Percentiles rank a stretch among this genome's conserved stretches.
These are phyloP conservation scores for Odocoileus hemionus DNA, from an alignment of 2,113 vertebrate genomes.

Conservation along the genomic window DNA sequence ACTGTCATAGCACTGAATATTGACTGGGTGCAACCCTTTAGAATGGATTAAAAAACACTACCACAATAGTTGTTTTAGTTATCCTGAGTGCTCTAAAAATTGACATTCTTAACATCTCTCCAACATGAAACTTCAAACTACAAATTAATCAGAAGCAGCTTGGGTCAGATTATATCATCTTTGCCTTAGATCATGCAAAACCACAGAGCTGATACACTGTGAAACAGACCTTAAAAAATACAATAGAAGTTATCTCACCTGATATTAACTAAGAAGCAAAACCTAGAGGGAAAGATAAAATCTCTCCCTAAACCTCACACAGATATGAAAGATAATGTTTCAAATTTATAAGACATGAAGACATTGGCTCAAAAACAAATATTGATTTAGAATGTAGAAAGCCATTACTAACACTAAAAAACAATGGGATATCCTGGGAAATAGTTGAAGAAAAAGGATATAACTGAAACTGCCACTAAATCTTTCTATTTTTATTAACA, in stretches of 20 bases:
- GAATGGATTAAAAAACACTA: not conserved
- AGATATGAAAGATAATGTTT: not conserved
- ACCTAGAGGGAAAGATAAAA: not conserved
- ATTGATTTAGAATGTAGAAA: not conserved
- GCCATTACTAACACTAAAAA: not conserved
- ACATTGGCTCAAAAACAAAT: not conserved
- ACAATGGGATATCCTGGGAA: not conserved
- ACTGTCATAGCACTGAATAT: not conserved
- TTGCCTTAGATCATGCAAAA: not conserved
- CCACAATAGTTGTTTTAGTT: not conserved
- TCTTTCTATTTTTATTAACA: not conserved
- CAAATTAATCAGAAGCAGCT: not conserved
- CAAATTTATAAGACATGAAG: not conserved
- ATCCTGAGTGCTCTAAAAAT: not conserved
- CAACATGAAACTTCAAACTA: slow-evolving; percentile 5
- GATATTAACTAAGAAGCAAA: not conserved
- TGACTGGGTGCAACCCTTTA: not conserved
- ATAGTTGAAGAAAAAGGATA: not conserved
- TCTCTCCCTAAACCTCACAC: not conserved
- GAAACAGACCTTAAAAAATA: not conserved
- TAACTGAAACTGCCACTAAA: not conserved
- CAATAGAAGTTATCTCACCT: not conserved
- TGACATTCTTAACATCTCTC: not conserved
- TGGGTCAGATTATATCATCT: not conserved
- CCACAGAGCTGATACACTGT: not conserved